phyloP scores from a whole-genome alignment of 1,140 invertebrate genomes.

The Drosophila kohkoa region DNA sequence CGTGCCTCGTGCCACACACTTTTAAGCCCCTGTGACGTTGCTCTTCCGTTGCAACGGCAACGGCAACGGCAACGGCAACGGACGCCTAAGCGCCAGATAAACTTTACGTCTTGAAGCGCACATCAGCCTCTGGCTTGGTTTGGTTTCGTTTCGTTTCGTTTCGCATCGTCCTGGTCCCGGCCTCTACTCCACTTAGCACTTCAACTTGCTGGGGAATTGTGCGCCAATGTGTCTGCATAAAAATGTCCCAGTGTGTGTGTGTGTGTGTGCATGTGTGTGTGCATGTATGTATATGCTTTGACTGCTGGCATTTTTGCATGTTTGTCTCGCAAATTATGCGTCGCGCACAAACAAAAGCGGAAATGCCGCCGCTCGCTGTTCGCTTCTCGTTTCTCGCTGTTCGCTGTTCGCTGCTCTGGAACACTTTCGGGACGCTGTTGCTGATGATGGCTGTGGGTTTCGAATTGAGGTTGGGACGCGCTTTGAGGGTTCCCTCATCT shows the following conservation, averaged over 20 bases:
- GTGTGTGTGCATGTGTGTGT: constrained; percentile 26
- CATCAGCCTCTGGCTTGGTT: constrained; percentile 27
- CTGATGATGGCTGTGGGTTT: constrained; percentile 57
- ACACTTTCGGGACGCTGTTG: constrained; percentile 43
- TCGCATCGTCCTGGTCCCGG: neutral
- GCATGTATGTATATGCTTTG: constrained; percentile 51
- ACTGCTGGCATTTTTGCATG: constrained; percentile 81
- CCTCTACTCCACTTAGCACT: constrained; percentile 70
- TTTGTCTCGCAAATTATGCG: constrained; percentile 82
- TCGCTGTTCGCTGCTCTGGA: constrained; percentile 24
- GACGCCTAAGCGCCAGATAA: constrained; percentile 74
- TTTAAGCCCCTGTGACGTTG: neutral
- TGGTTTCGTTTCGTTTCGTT: too few relatives aligned
- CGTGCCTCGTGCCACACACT: neutral
- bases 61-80: constrained; percentile 13
- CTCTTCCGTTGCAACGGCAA: constrained; percentile 58
- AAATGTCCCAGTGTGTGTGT: constrained; percentile 22
- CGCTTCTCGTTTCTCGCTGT: constrained; percentile 16
- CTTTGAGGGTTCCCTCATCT: constrained; percentile 31
- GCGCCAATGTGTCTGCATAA: constrained; percentile 57
- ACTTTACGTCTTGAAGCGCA: constrained; percentile 74
- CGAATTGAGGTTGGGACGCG: constrained; percentile 27
- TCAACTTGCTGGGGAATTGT: constrained; percentile 65
- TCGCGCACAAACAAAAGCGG: constrained; percentile 80
- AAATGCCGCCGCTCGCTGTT: constrained; percentile 43